Evolutionary conservation across 2,797 vertebrate species (phyloP), one percentile per base, ranked within the genome.

Genomic region (Crypturellus tataupa): DNA sequence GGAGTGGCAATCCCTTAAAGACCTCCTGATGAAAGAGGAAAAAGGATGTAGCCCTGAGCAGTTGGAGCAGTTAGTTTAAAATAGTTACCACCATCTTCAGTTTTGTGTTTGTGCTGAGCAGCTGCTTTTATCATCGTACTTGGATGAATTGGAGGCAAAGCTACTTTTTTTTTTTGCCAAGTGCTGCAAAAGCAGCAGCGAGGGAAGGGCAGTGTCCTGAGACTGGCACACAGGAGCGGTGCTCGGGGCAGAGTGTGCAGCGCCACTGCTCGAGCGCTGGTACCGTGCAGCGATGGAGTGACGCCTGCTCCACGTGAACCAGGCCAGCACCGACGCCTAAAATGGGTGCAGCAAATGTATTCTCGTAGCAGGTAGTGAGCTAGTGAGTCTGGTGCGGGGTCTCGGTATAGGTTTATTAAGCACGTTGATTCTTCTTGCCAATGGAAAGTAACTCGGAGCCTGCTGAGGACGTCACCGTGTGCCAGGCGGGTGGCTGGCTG

Each of bases 191-290:
- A 35, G 68, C 16, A 33, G 2, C 56, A 58, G 27, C 2, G 31
- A 91, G 65, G 44, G 62, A 56, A 42, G 44, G 56, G 42, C n/a
- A 5, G n/a, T 44, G 46, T 70, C 0, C 0, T 55, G 56, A n/a
- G 69, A 65, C 68, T 39, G 37, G 78, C 51, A 20, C 4, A 5
- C 24, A 4, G 2, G 16, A 53, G 6, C 55, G 8, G 24, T 4
- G 68, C 71, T 53, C 51, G 72, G 87, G 56, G 16, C 1, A 1
- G 6, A 23, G 29, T 29, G 46, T 0, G 0, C 0, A 0, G 39
- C 12, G 53, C 67, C 71, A 49, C 55, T 0, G 0, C 6, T 13
- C 8, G n/a, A 0, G 0, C 27, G 60, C 44, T 58, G 81, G 42
- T 70, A 55, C 1, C 3, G 39, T 0, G 24, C 64, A 64, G 78